These are phyloP conservation scores for Arnoldichthys spilopterus DNA, from an alignment of 2,797 vertebrate species.

Conservation along the genomic window DNA sequence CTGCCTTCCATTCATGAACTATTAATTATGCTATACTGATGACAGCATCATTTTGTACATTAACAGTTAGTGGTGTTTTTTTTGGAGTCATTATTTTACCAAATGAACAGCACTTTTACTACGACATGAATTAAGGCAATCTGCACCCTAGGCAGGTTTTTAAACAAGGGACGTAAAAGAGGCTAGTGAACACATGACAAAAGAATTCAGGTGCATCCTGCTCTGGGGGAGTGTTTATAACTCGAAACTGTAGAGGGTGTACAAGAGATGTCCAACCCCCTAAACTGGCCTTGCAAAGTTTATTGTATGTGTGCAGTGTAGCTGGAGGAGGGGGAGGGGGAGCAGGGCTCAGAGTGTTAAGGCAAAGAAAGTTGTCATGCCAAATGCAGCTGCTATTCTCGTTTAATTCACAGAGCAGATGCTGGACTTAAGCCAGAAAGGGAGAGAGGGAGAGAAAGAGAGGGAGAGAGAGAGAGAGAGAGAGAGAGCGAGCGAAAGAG, in stretches of 20 bases:
- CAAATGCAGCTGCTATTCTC: constrained; percentile 54
- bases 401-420: constrained; percentile 45
- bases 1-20: constrained; percentile 11
- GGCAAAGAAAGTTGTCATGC: constrained; percentile 12
- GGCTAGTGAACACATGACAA: not conserved
- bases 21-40: not conserved
- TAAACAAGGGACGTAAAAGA: not conserved
- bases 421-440: constrained; percentile 29
- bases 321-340: not conserved
- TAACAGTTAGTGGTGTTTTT: too few relatives aligned
- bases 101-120: too few relatives aligned
- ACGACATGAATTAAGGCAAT: too few relatives aligned
- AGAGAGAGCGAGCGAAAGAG: not conserved
- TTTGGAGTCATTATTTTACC: too few relatives aligned
- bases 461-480: not conserved
- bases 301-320: not conserved
- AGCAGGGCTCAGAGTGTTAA: not conserved
- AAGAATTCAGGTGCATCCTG: constrained; percentile 32
- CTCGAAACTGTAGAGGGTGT: not conserved
- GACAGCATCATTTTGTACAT: too few relatives aligned
- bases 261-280: not conserved
- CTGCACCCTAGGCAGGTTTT: too few relatives aligned
- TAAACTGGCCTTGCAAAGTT: constrained; percentile 4
- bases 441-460: constrained; percentile 10
- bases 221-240: not conserved